phyloP scores from a whole-genome alignment of 2,797 vertebrate species.

The Acanthiza pusilla region DNA sequence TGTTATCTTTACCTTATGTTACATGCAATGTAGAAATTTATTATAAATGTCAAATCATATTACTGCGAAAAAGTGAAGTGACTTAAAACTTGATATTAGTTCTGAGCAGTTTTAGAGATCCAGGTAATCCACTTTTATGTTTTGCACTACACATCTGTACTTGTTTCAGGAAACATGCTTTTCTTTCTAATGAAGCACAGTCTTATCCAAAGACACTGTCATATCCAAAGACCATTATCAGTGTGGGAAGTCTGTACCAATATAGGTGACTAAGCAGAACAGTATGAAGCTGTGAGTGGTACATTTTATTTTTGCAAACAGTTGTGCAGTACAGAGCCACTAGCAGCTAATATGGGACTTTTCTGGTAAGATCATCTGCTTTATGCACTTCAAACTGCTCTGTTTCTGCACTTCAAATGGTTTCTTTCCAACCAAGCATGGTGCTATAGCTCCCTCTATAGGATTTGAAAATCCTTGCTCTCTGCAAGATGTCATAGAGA shows the following conservation, averaged over 20 bases:
- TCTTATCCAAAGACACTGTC: background rate
- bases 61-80: background rate
- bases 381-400: background rate
- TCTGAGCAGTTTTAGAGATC: background rate
- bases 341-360: background rate
- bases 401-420: background rate
- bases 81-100: background rate
- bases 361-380: background rate
- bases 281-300: background rate
- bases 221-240: background rate
- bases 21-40: background rate
- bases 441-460: conserved; percentile 3
- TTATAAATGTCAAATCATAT: background rate
- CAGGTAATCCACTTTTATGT: background rate
- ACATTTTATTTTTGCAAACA: background rate
- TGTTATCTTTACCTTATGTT: background rate
- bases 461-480: conserved; percentile 1
- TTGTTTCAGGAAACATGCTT: background rate
- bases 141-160: background rate
- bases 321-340: background rate
- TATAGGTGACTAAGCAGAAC: background rate
- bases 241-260: background rate
- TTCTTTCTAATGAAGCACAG: background rate
- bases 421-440: background rate
- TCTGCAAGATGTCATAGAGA: background rate